These are phyloP conservation scores for Rhagologus leucostigma DNA, from an alignment of 2,113 vertebrate species.

Conservation along the genomic window DNA sequence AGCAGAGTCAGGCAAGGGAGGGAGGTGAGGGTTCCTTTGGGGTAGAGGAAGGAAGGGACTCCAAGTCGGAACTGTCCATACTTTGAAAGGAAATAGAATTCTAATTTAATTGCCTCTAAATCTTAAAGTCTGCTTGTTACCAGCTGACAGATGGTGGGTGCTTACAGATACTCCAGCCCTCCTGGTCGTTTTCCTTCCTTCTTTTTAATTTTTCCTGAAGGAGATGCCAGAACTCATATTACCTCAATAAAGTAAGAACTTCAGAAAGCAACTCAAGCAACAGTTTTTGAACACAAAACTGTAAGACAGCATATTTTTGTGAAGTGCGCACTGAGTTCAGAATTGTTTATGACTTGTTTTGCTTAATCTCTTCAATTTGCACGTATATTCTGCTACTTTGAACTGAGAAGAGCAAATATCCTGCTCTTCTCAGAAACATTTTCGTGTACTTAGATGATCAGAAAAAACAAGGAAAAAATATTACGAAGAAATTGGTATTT, in stretches of 20 bases:
- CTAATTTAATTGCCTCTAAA: conserved; percentile 61
- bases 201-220: background rate
- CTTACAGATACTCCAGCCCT: conserved; percentile 19
- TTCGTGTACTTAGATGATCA: background rate
- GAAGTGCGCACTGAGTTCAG: background rate
- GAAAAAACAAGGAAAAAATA: conserved; percentile 7
- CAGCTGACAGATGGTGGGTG: conserved; percentile 26
- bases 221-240: conserved; percentile 18
- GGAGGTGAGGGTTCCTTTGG: background rate
- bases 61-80: conserved; percentile 2
- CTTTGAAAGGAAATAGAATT: conserved; percentile 40
- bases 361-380: background rate
- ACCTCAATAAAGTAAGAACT: background rate
- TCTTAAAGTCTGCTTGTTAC: conserved; percentile 48
- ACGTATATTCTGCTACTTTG: background rate
- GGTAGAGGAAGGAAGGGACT: conserved; percentile 3
- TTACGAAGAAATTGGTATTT: background rate
- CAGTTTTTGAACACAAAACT: conserved; percentile 15
- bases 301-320: background rate
- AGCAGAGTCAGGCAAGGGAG: background rate
- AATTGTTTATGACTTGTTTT: conserved; percentile 1
- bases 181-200: conserved; percentile 38
- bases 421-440: conserved; percentile 26
- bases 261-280: conserved; percentile 40
- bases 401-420: background rate